Base-by-base conservation (phyloP, 2,113 vertebrate species). In the Probosciger aterrimus region DNA sequence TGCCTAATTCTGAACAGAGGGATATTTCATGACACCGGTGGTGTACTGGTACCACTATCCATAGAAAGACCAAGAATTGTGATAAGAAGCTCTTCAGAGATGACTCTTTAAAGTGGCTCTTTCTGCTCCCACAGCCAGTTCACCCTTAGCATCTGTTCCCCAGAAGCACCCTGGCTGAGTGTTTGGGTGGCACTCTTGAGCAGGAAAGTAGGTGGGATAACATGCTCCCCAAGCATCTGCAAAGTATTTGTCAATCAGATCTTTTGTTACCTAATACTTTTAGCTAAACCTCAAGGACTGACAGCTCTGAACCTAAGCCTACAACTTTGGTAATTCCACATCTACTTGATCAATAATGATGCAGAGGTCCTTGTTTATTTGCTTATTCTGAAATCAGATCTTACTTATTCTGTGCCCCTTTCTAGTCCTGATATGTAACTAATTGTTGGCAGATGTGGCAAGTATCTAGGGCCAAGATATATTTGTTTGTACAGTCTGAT, bases 401-500 rank as follows among this genome's bases (percentile, higher is more conserved):
- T 85, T 98, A 94, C 97, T 98, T 98, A 97, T 98, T 98, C 96
- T 84, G 93, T 93, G 95, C 91, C 94, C 95, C 90, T 96, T 97
- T 97, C 95, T 96, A 96, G 91, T 97, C 90, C 97, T 97, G 97
- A 98, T 98, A 98, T 92, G 97, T 93, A 97, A 91, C 83, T 99
- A 99, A 99, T 99, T 98, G 98, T 94, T 99, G 98, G 98, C 99
- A 99, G 99, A 99, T 99, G 98, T 98, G 95, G 95, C 69, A 91
- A 97, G 92, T 95, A 97, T 98, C 94, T 86, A 77, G 90, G 97
- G 97, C 97, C 96, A 97, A 97, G 97, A 98, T 97, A 97, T 98
- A 98, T 99, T 99, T 99, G 98, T 99, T 99, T 99, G 98, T 97
- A 98, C 98, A 98, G 98, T 98, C 98, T 98, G 98, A 98, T 98